A percentile compares a stretch with the other conserved stretches of the same genome.
phyloP scores from a whole-genome alignment of 23 tunicate species.

The Styela clava region DNA sequence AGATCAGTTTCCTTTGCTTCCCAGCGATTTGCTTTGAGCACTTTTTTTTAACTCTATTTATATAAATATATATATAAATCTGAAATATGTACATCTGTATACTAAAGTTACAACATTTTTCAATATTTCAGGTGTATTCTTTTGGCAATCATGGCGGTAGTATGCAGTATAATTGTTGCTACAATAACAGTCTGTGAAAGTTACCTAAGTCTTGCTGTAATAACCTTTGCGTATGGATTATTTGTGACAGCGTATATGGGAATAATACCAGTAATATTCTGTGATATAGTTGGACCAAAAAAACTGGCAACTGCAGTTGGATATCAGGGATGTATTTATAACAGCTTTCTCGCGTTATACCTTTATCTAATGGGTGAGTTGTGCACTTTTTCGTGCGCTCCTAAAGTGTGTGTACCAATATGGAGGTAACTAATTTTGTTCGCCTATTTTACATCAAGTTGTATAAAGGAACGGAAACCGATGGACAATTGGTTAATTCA shows the following conservation, averaged over 20 bases:
- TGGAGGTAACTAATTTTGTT: too few species aligned
- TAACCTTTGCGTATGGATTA: constrained; percentile 3
- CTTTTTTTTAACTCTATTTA: too few species aligned
- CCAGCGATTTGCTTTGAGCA: too few species aligned
- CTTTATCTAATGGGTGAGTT: constrained; percentile 22
- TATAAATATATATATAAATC: too few species aligned
- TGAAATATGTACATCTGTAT: too few species aligned
- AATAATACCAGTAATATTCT: constrained; percentile 16
- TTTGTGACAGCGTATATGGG: constrained; percentile 17
- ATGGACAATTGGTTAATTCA: too few species aligned
- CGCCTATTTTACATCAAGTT: too few species aligned
- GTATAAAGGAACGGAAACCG: too few species aligned
- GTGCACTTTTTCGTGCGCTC: not conserved
- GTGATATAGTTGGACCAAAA: constrained; percentile 20
- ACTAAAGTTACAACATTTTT: too few species aligned
- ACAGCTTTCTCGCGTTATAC: constrained; percentile 9
- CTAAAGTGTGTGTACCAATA: too few species aligned
- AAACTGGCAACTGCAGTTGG: constrained; percentile 20
- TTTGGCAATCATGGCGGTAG: not conserved
- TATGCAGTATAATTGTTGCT: not conserved
- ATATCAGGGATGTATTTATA: constrained; percentile 23
- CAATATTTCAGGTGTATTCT: constrained; percentile 21
- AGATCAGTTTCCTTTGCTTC: too few species aligned
- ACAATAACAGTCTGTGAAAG: not conserved
- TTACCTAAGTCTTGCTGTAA: constrained; percentile 2